Evolutionary conservation across 2,113 vertebrate genomes (phyloP), one percentile per base, ranked within the genome.

Genomic region (Centropus bengalensis): DNA sequence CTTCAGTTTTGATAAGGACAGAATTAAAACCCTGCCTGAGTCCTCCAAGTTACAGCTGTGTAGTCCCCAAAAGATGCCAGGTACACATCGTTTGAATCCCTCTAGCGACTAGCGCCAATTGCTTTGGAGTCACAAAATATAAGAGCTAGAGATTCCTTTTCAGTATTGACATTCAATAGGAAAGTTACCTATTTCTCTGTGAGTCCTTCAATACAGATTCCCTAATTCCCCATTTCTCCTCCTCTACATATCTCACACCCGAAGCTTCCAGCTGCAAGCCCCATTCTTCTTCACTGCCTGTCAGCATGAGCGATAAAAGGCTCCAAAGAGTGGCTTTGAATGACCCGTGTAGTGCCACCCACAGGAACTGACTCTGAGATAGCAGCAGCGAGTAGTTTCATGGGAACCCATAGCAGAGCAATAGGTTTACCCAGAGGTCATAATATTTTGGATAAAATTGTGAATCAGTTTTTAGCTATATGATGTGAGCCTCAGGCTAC

Each of bases 361-460:
- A 49, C 84, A 84, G 82, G 79, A 77, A 52, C 86, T 18, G 11
- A 54, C 76, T 95, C 80, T 0, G 6, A 70, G 80, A 86, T 6
- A 88, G 62, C 86, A 66, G 60, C 7, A 11, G 66, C 91, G 84
- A 81, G 68, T 81, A 58, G 52, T 94, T 96, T 45, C 82, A 52
- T 42, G 88, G 95, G 88, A 93, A 92, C 82, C 73, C 80, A 30
- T 16, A 68, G 86, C 9, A 1, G 62, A 95, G 62, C 76, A 84
- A 11, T 91, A 88, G 80, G 76, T 86, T 86, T 68, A 80, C 86
- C 81, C 93, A 91, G 83, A 89, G 89, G 73, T 52, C 58, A 87
- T 92, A 96, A 75, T 82, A 88, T 96, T 87, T 95, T 94, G 91
- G 95, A 89, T 89, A 96, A 95, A 97, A 93, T 86, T 88, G 88